Base-by-base conservation (phyloP, 2,113 vertebrate species). In the Pelusios castaneus region DNA sequence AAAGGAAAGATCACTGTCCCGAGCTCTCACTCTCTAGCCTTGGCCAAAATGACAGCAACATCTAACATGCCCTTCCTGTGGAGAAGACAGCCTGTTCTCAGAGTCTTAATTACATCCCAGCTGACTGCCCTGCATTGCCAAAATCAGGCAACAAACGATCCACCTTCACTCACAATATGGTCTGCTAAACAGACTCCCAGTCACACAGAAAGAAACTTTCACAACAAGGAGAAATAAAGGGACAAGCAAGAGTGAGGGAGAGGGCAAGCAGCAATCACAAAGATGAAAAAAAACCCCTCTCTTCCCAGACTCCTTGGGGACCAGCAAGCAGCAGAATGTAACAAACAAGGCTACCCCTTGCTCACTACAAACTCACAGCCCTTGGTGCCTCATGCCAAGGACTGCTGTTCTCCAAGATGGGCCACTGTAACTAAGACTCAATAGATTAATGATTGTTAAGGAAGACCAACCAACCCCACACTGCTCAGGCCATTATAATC, bases 31-130 rank as follows among this genome's bases (percentile, higher is more conserved):
- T 98, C 98, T 98, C 97, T 94, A 98, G 98, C 98, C 97, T 98
- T 97, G 98, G 98, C 98, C 98, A 96, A 98, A 98, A 98, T 98
- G 97, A 98, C 98, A 98, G 99, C 98, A 98, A 99, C 99, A 99
- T 98, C 98, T 98, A 99, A 99, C 98, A 99, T 98, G 98, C 98
- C 98, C 98, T 99, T 99, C 99, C 99, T 94, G 98, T 98, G 97
- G 98, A 97, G 99, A 99, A 98, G 99, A 98, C 99, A 99, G 99
- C 98, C 99, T 99, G 99, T 99, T 98, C 98, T 98, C 98, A 97
- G 98, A 98, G 98, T 98, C 98, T 98, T 99, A 99, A 99, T 99
- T 98, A 99, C 98, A 99, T 99, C 98, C 99, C 99, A 99, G 98
- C 98, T 99, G 99, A 99, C 98, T 97, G 98, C 98, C 97, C 97